Evolutionary conservation across 2,113 vertebrate genomes (phyloP).

Genomic region (Sceloporus tristichus): DNA sequence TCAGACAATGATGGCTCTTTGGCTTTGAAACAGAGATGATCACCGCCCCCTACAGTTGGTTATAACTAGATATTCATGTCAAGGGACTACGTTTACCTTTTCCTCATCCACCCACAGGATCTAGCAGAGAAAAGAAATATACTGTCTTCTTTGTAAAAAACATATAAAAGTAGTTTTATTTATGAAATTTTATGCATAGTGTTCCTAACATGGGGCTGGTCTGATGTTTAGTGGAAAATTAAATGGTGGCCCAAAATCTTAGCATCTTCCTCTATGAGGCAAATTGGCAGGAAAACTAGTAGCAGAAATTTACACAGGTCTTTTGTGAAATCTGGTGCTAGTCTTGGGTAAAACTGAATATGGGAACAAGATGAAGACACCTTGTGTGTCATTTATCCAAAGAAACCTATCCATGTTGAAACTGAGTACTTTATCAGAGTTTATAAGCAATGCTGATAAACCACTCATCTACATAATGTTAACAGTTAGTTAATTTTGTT

Average conservation of each 20-base stretch:
- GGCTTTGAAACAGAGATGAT: too few relatives aligned
- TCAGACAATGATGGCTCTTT: too few relatives aligned
- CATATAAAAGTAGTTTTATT: too few relatives aligned
- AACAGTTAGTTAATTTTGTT: constrained; percentile 60
- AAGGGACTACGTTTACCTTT: too few relatives aligned
- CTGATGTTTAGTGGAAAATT: not conserved
- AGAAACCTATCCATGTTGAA: not conserved
- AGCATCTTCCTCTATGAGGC: not conserved
- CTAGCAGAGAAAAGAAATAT: too few relatives aligned
- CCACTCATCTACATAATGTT: constrained; percentile 39
- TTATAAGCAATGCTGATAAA: not conserved
- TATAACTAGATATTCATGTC: too few relatives aligned
- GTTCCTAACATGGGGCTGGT: not conserved
- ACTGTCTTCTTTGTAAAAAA: too few relatives aligned
- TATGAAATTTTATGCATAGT: not conserved
- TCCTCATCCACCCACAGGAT: too few relatives aligned
- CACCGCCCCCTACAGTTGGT: too few relatives aligned
- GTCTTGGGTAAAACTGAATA: not conserved
- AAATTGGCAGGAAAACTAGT: too few relatives aligned
- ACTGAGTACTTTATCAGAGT: not conserved
- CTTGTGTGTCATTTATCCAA: not conserved
- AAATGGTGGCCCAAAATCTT: not conserved
- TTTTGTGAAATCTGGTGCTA: not conserved
- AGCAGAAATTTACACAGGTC: not conserved
- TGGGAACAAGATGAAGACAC: not conserved